Evolutionary conservation across 2,888 invertebrate species (phyloP).

Genomic region (Pimpla rufipes): DNA sequence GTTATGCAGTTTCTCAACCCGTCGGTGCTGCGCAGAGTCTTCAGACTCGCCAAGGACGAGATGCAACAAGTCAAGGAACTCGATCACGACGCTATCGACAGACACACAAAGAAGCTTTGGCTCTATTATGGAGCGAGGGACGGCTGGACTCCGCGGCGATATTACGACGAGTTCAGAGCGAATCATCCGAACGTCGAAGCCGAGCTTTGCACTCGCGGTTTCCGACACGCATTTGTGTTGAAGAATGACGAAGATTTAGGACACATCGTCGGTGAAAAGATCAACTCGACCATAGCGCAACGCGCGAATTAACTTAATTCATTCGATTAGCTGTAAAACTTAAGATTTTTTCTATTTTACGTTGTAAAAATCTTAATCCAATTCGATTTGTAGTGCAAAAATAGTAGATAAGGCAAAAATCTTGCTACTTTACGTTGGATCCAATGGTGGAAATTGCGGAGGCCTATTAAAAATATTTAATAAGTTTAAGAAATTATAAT

Average conservation of each 20-base stretch:
- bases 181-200: conserved; percentile 88
- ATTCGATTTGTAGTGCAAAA: too few species aligned
- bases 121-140: conserved; percentile 93
- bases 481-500: conserved; percentile 1
- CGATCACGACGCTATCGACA: conserved; percentile 88
- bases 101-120: conserved; percentile 89
- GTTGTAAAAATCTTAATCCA: too few species aligned
- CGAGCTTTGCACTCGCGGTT: conserved; percentile 87
- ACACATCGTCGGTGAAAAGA: conserved; percentile 78
- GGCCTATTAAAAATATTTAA: conserved; percentile 22
- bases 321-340: neutral
- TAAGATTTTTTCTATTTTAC: neutral
- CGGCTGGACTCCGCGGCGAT: conserved; percentile 93
- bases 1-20: conserved; percentile 88
- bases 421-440: neutral
- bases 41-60: conserved; percentile 92
- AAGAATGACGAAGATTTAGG: conserved; percentile 87
- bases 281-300: conserved; percentile 76
- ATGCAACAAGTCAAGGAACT: conserved; percentile 91
- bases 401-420: too few species aligned
- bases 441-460: conserved; percentile 6
- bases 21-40: conserved; percentile 88
- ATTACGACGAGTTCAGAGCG: conserved; percentile 89
- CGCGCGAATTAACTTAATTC: neutral
- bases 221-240: conserved; percentile 94